Conservation (phyloP, 2,888 invertebrate species). For the Papilio protenor region DNA sequence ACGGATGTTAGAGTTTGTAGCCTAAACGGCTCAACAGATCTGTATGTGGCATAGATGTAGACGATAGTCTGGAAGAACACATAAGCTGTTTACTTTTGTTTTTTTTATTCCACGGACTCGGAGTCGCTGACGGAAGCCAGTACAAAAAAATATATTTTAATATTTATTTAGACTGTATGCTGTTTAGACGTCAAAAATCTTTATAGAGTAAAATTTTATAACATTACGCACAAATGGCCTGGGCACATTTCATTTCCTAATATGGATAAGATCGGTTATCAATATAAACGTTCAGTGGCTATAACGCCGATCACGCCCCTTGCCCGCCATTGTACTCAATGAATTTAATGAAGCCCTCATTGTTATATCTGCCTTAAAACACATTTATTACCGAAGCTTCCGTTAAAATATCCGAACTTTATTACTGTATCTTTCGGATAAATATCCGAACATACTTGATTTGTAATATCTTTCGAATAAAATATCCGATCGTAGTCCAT, state of each 20-base stretch:
- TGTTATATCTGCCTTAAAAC: constrained; percentile 5
- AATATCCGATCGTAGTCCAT: not conserved
- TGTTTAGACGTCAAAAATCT: too few relatives aligned
- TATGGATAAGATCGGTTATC: constrained; percentile 10
- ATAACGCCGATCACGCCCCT: constrained; percentile 11
- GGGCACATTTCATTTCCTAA: constrained; percentile 16
- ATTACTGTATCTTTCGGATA: not conserved
- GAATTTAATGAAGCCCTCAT: constrained; percentile 38
- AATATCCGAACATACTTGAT: not conserved
- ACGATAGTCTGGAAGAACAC: too few relatives aligned
- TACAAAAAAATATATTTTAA: too few relatives aligned
- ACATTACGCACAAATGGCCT: not conserved
- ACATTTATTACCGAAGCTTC: constrained; percentile 2
- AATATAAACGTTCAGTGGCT: constrained; percentile 33
- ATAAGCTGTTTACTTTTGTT: too few relatives aligned
- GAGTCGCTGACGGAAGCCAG: too few relatives aligned
- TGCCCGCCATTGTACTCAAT: constrained; percentile 24
- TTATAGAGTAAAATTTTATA: constrained; percentile 1
- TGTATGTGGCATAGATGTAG: too few relatives aligned
- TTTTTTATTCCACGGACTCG: too few relatives aligned
- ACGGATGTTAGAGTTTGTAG: too few relatives aligned
- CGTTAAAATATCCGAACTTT: constrained; percentile 14
- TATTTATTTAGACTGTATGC: too few relatives aligned
- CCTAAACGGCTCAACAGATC: too few relatives aligned
- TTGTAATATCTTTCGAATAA: not conserved